A percentile compares a stretch with the other conserved stretches of the same genome.
Evolutionary conservation across 2,888 invertebrate genomes (phyloP).

Genomic region (Morinoia aosen): DNA sequence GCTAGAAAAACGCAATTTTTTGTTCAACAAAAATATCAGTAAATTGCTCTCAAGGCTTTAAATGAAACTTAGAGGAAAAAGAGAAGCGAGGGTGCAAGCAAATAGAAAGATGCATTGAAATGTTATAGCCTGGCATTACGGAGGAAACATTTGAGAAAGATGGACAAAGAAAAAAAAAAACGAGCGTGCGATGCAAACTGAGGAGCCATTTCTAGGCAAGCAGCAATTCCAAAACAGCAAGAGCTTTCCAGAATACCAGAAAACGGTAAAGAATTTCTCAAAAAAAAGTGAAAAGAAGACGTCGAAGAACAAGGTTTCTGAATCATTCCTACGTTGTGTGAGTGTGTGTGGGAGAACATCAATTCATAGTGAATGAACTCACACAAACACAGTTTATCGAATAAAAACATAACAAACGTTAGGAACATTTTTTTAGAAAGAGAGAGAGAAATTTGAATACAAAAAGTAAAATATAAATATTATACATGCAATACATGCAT

Average conservation of each 20-base stretch:
- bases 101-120: not conserved
- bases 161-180: not conserved
- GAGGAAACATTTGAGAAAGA: not conserved
- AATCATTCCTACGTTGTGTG: not conserved
- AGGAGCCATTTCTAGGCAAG: constrained; percentile 12
- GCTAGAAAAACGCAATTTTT: not conserved
- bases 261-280: not conserved
- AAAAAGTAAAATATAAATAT: not conserved
- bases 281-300: not conserved
- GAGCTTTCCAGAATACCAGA: not conserved
- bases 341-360: not conserved
- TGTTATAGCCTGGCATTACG: not conserved
- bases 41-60: not conserved
- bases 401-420: not conserved
- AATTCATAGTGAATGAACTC: not conserved
- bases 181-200: not conserved
- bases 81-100: not conserved
- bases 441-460: not conserved
- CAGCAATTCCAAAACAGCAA: not conserved
- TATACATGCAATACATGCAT: not conserved
- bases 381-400: not conserved
- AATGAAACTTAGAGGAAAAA: not conserved
- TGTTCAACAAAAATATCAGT: not conserved
- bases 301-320: not conserved
- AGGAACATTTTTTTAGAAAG: not conserved